A percentile compares a stretch with the other conserved stretches of the same genome.
Conservation (phyloP, 30 jellyfish, hydroid and myxozoan genomes). For the Catostylus mosaicus region DNA sequence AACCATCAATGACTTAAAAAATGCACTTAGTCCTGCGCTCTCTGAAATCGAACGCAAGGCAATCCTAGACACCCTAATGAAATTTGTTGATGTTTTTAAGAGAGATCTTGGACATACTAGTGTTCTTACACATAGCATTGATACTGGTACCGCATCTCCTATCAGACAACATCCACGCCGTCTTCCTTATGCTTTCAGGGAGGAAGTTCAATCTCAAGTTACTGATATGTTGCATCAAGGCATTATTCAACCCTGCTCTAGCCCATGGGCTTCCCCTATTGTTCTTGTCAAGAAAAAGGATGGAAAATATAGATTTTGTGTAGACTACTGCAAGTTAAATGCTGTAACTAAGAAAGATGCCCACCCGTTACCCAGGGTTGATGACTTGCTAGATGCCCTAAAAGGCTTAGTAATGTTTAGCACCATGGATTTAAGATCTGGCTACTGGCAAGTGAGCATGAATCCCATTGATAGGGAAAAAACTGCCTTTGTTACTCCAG, state of each 20-base stretch:
- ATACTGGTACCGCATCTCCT: conserved; percentile 39
- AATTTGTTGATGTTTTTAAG: conserved; percentile 11
- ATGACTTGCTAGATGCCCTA: conserved; percentile 43
- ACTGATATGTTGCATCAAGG: conserved; percentile 41
- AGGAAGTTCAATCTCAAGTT: conserved; percentile 22
- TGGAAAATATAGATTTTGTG: conserved; percentile 43
- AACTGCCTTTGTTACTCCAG: conserved; percentile 54
- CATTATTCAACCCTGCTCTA: conserved; percentile 41
- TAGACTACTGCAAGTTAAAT: conserved; percentile 36
- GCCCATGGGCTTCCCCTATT: conserved; percentile 14
- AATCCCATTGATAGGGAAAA: conserved; percentile 17
- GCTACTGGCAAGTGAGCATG: conserved; percentile 60
- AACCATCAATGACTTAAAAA: background rate
- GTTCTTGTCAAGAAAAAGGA: conserved; percentile 20
- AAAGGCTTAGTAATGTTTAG: conserved; percentile 33
- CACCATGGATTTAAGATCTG: conserved; percentile 60
- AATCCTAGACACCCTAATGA: background rate
- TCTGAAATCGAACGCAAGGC: conserved; percentile 1
- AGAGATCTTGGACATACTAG: conserved; percentile 9
- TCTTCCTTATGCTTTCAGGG: conserved; percentile 30
- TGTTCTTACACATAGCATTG: conserved; percentile 23
- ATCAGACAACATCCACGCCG: conserved; percentile 31
- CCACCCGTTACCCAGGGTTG: conserved; percentile 59
- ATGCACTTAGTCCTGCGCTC: conserved; percentile 12
- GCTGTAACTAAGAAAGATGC: conserved; percentile 52